phyloP scores from a whole-genome alignment of 2,797 vertebrate genomes.

The Melanotaenia maccullochi region DNA sequence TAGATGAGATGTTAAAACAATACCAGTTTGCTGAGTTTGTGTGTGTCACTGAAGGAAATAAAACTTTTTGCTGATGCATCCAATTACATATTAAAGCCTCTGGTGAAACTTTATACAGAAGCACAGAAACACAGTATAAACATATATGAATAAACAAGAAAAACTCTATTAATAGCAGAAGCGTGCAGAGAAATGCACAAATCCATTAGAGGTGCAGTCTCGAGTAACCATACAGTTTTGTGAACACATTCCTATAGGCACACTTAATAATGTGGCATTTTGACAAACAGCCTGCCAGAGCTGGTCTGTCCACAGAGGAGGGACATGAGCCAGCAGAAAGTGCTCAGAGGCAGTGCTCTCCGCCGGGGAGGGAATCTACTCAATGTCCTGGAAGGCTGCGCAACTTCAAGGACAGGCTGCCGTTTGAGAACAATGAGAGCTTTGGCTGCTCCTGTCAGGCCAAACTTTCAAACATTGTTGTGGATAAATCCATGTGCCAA shows the following conservation, averaged over 20 bases:
- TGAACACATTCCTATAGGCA: slow-evolving; percentile 55
- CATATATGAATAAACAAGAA: slow-evolving; percentile 1
- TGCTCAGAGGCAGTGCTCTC: slow-evolving; percentile 50
- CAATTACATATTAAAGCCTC: not conserved
- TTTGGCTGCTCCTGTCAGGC: slow-evolving; percentile 31
- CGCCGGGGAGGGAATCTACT: slow-evolving; percentile 60
- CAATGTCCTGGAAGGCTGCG: slow-evolving; percentile 66
- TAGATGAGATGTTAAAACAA: slow-evolving; percentile 21
- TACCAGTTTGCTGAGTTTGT: not conserved
- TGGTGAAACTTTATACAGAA: slow-evolving; percentile 9
- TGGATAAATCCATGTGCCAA: slow-evolving; percentile 40
- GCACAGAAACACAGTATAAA: not conserved
- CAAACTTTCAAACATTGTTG: slow-evolving; percentile 36
- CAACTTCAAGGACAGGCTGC: slow-evolving; percentile 65
- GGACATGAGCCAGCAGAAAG: slow-evolving; percentile 57
- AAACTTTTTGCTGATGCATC: not conserved
- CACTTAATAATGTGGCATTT: slow-evolving; percentile 71
- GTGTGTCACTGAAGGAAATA: not conserved
- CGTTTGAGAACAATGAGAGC: slow-evolving; percentile 44
- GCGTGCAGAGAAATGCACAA: slow-evolving; percentile 17
- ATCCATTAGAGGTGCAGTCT: slow-evolving; percentile 33
- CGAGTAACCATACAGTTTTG: slow-evolving; percentile 46
- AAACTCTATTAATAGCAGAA: slow-evolving; percentile 4
- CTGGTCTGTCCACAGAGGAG: slow-evolving; percentile 50
- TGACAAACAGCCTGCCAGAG: slow-evolving; percentile 74